Base-by-base conservation (phyloP, 2,888 invertebrate species). In the Glaucopsyche alexis region DNA sequence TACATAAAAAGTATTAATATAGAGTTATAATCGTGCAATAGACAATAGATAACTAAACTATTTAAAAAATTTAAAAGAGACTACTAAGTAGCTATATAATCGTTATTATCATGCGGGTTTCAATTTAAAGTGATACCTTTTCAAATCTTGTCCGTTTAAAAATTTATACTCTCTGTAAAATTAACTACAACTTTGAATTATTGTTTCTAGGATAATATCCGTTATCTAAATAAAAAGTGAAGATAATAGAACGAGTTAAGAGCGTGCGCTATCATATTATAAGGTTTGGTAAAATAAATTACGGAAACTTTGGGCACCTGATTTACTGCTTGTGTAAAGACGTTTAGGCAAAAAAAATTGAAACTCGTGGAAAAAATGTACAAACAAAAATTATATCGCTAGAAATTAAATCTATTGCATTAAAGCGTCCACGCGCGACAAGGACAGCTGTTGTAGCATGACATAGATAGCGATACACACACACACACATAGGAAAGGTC, bases 261-360 rank as follows among this genome's bases (percentile, higher is more conserved):
- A 77, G 76, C 77, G 77, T 79, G 79, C 79, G 71, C 72, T 65
- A n/a, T n/a, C n/a, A n/a, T n/a, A n/a, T n/a, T n/a, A n/a, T n/a
- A n/a, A n/a, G n/a, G n/a, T n/a, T n/a, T n/a, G n/a, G n/a, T n/a
- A n/a, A n/a, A n/a, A n/a, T n/a, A n/a, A n/a, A n/a, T n/a, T n/a
- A n/a, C n/a, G n/a, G n/a, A n/a, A n/a, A n/a, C n/a, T n/a, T n/a
- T n/a, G n/a, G n/a, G n/a, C n/a, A n/a, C n/a, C n/a, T n/a, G n/a
- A n/a, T n/a, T n/a, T n/a, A n/a, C n/a, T n/a, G n/a, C n/a, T n/a
- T n/a, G n/a, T n/a, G n/a, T n/a, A n/a, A n/a, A n/a, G n/a, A n/a
- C n/a, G n/a, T n/a, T n/a, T n/a, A n/a, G n/a, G n/a, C n/a, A n/a
- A n/a, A n/a, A n/a, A n/a, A n/a, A n/a, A n/a, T n/a, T n/a, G n/a